Conservation (phyloP, 2,113 vertebrate species). For the human region DNA sequence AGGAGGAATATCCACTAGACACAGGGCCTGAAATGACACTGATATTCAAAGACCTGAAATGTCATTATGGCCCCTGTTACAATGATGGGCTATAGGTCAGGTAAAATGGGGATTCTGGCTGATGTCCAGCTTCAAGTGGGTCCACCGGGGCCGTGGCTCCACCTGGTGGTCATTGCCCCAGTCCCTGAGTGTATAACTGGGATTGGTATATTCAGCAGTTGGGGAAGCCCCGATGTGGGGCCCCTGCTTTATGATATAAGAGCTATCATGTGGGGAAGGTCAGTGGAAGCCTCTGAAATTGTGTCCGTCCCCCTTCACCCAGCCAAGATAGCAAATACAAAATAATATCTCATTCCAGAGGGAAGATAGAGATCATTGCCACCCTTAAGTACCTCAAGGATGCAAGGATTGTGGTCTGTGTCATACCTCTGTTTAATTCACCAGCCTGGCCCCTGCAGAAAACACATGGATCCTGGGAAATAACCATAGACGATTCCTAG, state of each 20-base stretch:
- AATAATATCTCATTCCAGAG: neutral
- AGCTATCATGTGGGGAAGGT: neutral
- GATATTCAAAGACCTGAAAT: neutral
- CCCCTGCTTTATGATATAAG: neutral
- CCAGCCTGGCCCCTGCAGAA: neutral
- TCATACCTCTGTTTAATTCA: neutral
- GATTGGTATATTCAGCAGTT: neutral
- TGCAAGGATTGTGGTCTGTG: neutral
- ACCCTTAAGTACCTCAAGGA: neutral
- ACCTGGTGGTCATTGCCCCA: neutral
- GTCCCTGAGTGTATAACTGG: neutral
- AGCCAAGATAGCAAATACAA: neutral
- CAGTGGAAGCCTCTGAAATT: neutral
- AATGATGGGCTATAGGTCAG: neutral
- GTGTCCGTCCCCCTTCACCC: neutral
- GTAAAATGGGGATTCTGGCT: neutral
- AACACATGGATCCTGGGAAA: neutral
- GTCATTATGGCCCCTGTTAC: neutral
- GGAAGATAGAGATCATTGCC: neutral
- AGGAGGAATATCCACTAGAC: neutral
- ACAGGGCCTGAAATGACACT: neutral
- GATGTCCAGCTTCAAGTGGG: neutral
- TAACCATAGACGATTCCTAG: neutral
- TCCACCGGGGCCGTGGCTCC: neutral
- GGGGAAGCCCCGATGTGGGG: neutral